A percentile compares a stretch with the other conserved stretches of the same genome.
Evolutionary conservation across 2,113 vertebrate genomes (phyloP).

Genomic region (Pseudorectes ferrugineus): DNA sequence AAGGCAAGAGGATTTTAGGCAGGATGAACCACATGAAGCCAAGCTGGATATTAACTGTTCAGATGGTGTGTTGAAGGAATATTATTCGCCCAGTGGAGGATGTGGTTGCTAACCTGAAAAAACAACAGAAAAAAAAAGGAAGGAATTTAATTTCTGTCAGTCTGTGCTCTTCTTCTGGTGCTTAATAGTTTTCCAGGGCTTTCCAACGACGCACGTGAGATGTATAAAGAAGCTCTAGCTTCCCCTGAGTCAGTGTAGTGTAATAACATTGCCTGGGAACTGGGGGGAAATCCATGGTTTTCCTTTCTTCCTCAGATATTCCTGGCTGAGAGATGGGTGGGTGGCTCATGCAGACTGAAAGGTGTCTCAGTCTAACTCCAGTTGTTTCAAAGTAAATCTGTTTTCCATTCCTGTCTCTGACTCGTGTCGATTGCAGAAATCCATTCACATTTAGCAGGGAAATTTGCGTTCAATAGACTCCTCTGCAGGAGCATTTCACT

Average conservation of each 20-base stretch:
- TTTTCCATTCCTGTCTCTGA: not conserved
- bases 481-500: not conserved
- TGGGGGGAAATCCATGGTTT: not conserved
- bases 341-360: not conserved
- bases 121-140: too few species aligned
- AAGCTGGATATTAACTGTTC: not conserved
- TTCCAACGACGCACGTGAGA: not conserved
- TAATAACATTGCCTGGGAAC: not conserved
- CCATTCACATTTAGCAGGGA: not conserved
- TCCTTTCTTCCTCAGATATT: not conserved
- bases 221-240: not conserved
- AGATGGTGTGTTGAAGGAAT: not conserved
- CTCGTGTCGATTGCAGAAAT: not conserved
- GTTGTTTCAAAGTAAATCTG: not conserved
- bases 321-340: not conserved
- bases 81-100: not conserved
- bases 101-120: not conserved
- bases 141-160: not conserved
- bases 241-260: not conserved
- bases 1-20: not conserved
- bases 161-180: not conserved
- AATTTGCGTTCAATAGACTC: not conserved
- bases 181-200: not conserved
- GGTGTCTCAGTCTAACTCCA: not conserved
- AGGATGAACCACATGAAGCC: not conserved